Percentiles rank a stretch among this genome's conserved stretches.
These are phyloP conservation scores for Zonitis immaculata DNA, from an alignment of 2,888 invertebrate genomes.

Conservation along the genomic window DNA sequence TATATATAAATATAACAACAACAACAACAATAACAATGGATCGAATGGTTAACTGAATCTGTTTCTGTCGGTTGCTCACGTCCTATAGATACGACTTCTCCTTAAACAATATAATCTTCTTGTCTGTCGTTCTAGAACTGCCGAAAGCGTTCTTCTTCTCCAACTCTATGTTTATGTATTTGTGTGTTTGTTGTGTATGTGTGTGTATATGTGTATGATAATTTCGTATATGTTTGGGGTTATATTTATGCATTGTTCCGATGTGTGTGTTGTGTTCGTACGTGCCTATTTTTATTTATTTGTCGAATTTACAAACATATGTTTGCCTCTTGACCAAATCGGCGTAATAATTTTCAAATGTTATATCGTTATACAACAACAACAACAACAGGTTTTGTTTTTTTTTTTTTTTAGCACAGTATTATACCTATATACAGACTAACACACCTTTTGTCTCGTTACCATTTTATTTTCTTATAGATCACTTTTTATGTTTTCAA, in stretches of 20 bases:
- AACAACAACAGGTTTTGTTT: conserved; percentile 11
- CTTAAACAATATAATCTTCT: conserved; percentile 34
- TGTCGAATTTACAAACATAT: conserved; percentile 23
- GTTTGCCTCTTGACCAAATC: conserved; percentile 16
- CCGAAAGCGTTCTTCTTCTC: conserved; percentile 24
- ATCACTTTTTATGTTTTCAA: no score
- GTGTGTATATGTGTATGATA: conserved; percentile 31
- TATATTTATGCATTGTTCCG: conserved; percentile 24
- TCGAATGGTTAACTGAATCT: conserved; percentile 15
- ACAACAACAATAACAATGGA: no score
- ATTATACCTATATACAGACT: no score
- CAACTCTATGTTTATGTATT: conserved; percentile 31
- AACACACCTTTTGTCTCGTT: no score
- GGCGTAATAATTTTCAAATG: conserved; percentile 17
- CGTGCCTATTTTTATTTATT: conserved; percentile 23
- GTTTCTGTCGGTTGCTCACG: conserved; percentile 27
- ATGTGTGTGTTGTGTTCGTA: conserved; percentile 17
- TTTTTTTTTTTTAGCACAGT: conserved; percentile 2
- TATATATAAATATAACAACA: no score
- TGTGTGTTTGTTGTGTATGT: conserved; percentile 32
- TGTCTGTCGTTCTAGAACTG: conserved; percentile 29
- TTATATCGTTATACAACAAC: conserved; percentile 1
- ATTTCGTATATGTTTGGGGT: conserved; percentile 25
- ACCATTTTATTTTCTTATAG: no score
- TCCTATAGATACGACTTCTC: conserved; percentile 22